A percentile compares a stretch with the other conserved stretches of the same genome.
Evolutionary conservation across 1,140 invertebrate genomes (phyloP).

Genomic region (Eriocheir sinensis): DNA sequence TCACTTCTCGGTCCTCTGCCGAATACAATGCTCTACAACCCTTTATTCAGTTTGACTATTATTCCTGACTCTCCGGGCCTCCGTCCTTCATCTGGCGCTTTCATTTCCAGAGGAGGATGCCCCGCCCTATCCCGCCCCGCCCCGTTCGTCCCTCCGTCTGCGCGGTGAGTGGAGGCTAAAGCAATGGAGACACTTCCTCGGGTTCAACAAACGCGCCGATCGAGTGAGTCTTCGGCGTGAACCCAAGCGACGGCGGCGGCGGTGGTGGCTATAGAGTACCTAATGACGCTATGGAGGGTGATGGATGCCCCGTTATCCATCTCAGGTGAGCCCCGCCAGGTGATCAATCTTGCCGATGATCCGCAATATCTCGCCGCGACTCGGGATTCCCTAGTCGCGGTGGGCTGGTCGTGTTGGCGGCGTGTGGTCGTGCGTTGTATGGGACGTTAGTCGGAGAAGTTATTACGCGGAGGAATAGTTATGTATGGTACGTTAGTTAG

Average conservation of each 20-base stretch:
- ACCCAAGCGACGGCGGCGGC: too few species aligned
- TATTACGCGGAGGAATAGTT: background rate
- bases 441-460: background rate
- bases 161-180: background rate
- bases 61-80: too few species aligned
- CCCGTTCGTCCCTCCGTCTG: background rate
- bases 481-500: too few species aligned
- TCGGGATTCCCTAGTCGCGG: too few species aligned
- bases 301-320: slow-evolving; percentile 3
- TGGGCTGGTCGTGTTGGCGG: background rate
- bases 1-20: too few species aligned
- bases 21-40: too few species aligned
- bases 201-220: background rate
- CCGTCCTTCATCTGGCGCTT: background rate
- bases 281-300: background rate
- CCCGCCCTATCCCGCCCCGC: background rate
- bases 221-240: background rate
- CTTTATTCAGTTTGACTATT: too few species aligned
- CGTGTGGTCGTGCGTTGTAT: background rate
- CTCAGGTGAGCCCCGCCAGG: background rate
- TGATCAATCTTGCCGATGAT: background rate
- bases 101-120: background rate
- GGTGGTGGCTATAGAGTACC: too few species aligned
- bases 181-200: background rate
- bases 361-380: background rate